Base-by-base conservation (phyloP, 2,113 vertebrate species). In the Sylvilagus bachmani region DNA sequence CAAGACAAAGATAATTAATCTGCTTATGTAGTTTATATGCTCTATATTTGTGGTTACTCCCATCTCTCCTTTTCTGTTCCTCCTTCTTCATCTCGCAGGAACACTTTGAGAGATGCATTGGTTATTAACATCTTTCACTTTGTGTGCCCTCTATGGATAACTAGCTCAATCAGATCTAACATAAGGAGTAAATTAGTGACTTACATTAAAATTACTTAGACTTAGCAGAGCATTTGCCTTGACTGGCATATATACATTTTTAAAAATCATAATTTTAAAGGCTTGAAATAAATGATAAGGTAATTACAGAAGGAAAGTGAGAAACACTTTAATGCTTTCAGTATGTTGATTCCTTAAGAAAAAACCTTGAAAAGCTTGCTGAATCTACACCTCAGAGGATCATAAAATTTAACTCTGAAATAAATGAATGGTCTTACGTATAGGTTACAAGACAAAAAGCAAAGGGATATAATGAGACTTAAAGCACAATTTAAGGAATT, bases 201-300 rank as follows among this genome's bases (percentile, higher is more conserved):
- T 93, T 67, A 69, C 67, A 81, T 80, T 80, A 90, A 85, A 96
- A 24, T 64, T 81, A 67, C 16, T 58, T 61, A 27, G 66, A 67
- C 61, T 94, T 78, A 85, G 36, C 29, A 38, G 62, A 53, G 22
- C 27, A 29, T 27, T 90, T 90, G n/a, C 38, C 58, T 85, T 94
- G n/a, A 83, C 2, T 82, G 55, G 44, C 62, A 38, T 10, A 58
- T n/a, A 24, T 10, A 21, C 44, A 95, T 79, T 74, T 83, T 44
- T 44, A 44, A 61, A 88, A 90, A 71, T 81, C 82, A 67, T 71
- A 77, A 66, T 79, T 85, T 81, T 75, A 78, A 36, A 90, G 58
- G 13, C 16, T 85, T 90, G 85, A 94, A 88, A 88, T 94, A 73
- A 90, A 93, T 66, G 84, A 88, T 27, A 93, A 95, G 85, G 53